Evolutionary conservation across 2,888 invertebrate genomes (phyloP), one percentile per base, ranked within the genome.

Genomic region (Hecatera dysodea): DNA sequence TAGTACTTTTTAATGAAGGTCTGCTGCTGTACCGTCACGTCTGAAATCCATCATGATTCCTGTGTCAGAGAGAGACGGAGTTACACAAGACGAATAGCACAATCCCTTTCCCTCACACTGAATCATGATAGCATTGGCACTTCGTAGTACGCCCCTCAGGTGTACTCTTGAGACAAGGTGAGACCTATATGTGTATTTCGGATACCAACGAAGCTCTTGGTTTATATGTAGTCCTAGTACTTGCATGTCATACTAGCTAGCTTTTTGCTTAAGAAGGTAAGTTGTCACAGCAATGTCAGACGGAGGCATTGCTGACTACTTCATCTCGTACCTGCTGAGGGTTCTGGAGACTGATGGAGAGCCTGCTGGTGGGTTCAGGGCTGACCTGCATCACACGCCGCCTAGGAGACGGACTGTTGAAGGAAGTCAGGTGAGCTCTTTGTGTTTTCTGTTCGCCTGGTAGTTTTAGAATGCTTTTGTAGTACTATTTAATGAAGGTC

Each of bases 301-400:
- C 57, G 29, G 8, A 29, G 17, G 39, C 15, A 50, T n/a, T 99
- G 2, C 92, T 99, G 84, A 98, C 0, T 98, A 98, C 0, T 99
- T 99, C 94, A 99, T 99, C 85, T 98, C 98, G 8, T 99, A 99
- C 93, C 96, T 99, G 68, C 98, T 98, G 95, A 98, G 98, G 81
- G 98, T 99, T 1, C 92, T 99, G 84, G 98, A 98, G 90, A 98
- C 98, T 68, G 98, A 98, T 88, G 98, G 98, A 60, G 97, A 98
- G 80, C 97, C 98, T 0, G 97, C 97, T 0, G 97, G 97, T 12
- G 12, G 98, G 0, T 99, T 99, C 95, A 97, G 98, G 66, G 99
- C 99, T 0, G 99, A 99, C 89, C 96, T 99, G 33, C 97, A 95
- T 62, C 94, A 95, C 72, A 90, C 97, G 0, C 96, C 96, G 0